Evolutionary conservation across 2,797 vertebrate genomes (phyloP).

Genomic region (Arctocebus calabarensis): DNA sequence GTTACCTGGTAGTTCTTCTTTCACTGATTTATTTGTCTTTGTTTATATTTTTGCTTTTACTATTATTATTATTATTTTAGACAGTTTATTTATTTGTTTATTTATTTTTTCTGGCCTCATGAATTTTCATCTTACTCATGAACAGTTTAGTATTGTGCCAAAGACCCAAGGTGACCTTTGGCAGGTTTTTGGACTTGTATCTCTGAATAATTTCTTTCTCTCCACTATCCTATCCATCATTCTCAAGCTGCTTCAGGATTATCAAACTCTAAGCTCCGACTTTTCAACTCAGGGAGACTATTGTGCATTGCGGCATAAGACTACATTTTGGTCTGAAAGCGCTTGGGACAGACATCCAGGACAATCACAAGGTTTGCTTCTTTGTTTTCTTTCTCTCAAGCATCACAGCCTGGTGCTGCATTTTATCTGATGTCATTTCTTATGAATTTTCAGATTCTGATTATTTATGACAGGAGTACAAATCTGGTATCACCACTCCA

Average conservation of each 20-base stretch:
- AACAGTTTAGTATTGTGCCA: not conserved
- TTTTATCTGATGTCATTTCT: slow-evolving; percentile 53
- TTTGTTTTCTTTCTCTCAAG: not conserved
- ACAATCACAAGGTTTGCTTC: not conserved
- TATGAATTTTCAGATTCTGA: slow-evolving; percentile 25
- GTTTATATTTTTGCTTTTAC: not conserved
- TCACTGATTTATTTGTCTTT: not conserved
- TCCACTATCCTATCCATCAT: not conserved
- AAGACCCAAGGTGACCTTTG: not conserved
- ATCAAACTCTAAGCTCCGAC: not conserved
- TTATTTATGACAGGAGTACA: not conserved
- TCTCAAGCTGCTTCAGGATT: not conserved
- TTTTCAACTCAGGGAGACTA: not conserved
- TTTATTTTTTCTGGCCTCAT: not conserved
- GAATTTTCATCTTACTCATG: not conserved
- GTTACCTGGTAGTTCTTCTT: not conserved
- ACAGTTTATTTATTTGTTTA: not conserved
- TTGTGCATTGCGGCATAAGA: not conserved
- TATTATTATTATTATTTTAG: not conserved
- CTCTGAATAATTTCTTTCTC: not conserved
- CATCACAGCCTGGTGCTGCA: not conserved
- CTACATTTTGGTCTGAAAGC: not conserved
- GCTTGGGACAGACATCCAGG: not conserved
- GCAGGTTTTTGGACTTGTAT: not conserved
- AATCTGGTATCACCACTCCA: not conserved